Base-by-base conservation (phyloP, 1,140 invertebrate genomes). In the Drosophila auraria region DNA sequence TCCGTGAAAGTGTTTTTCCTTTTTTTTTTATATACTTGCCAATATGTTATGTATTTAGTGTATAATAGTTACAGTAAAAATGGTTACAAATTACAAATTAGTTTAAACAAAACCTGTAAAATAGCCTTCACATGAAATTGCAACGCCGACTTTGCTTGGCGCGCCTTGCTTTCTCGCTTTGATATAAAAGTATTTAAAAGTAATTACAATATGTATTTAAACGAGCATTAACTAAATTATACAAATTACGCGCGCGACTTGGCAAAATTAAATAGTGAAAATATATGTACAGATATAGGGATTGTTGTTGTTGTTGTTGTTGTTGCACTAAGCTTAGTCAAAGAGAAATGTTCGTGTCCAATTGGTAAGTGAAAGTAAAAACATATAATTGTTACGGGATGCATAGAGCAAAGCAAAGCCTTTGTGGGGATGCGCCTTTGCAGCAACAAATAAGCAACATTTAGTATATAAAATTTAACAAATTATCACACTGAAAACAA, bases 71-170 rank as follows among this genome's bases (percentile, higher is more conserved):
- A 60, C 58, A 57, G 72, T 87, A 72, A 80, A 84, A 87, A 72
- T 70, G 64, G 74, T 57, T 80, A 74, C 54, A 49, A 59, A 80
- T 77, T 90, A 90, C 69, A 80, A 80, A 90, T 81, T 83, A 82
- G 78, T 90, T 90, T 82, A 90, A 91, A 82, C 75, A 91, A 91
- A 91, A 91, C 87, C 87, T 91, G 89, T 91, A 91, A 91, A 91
- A 91, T 91, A 91, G 87, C 87, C 83, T 91, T 91, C 76, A 87
- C 81, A 87, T 83, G 65, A 70, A 86, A 79, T 76, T 86, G 70
- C 84, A 78, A 69, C 59, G 86, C 63, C 77, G 63, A 69, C 66
- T 61, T 68, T 77, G 58, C 76, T 84, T 60, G 66, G 73, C 76
- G 80, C 81, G 77, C 75, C 69, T 76, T 83, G 73, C 70, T 81